Conservation (phyloP, 2,797 vertebrate species). For the Sardinella longiceps region DNA sequence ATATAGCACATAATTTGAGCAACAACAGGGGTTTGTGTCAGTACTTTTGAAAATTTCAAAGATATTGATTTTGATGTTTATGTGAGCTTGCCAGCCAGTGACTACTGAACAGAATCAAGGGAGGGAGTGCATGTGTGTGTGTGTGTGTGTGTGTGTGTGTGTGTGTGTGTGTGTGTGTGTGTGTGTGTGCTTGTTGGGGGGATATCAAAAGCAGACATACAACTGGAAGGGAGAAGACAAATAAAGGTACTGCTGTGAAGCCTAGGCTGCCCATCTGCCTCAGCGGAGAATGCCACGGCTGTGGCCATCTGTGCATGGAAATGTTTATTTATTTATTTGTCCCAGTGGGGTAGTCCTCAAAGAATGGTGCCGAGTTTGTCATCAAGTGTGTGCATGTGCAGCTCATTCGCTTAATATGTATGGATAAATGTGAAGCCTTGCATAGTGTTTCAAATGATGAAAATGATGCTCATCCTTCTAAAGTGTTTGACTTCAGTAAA, state of each 20-base stretch:
- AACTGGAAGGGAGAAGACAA: conserved; percentile 69
- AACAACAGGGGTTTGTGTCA: background rate
- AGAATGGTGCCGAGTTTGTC: background rate
- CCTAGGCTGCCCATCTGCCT: conserved; percentile 75
- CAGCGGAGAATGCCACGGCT: conserved; percentile 63
- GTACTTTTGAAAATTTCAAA: background rate
- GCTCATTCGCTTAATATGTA: background rate
- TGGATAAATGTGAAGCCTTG: background rate
- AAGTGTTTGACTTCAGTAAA: no score
- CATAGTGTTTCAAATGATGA: background rate
- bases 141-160: no score
- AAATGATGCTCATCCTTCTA: no score
- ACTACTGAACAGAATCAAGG: background rate
- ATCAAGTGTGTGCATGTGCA: background rate
- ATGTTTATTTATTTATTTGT: conserved; percentile 10
- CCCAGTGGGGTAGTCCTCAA: background rate
- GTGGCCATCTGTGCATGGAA: conserved; percentile 67
- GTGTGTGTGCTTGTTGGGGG: no score
- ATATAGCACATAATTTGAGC: background rate
- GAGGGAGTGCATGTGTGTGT: background rate
- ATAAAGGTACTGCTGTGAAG: conserved; percentile 69
- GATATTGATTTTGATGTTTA: background rate
- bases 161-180: no score
- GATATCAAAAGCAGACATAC: conserved; percentile 70
- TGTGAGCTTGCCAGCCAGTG: background rate